A percentile compares a stretch with the other conserved stretches of the same genome.
Evolutionary conservation across 2,888 invertebrate species (phyloP).

Genomic region (Aphodius granarius): DNA sequence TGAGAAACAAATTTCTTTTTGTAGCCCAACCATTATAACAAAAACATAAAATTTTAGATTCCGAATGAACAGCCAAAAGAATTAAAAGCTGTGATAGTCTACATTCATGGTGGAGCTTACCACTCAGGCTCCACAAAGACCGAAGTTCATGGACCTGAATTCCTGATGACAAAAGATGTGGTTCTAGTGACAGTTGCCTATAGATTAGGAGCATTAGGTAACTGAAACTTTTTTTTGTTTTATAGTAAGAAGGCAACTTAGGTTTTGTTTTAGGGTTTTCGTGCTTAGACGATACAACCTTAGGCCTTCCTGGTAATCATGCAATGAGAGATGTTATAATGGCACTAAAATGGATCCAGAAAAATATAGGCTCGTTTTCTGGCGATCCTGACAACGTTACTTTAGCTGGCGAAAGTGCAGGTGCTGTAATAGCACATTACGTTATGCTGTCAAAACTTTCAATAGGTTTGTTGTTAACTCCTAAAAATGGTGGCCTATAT

Average conservation of each 20-base stretch:
- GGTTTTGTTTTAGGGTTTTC: conserved; percentile 55
- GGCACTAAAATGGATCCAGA: conserved; percentile 57
- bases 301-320: conserved; percentile 58
- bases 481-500: background rate
- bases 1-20: conserved; percentile 9
- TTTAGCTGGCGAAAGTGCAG: conserved; percentile 59
- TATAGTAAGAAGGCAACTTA: too few relatives aligned
- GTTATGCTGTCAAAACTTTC: conserved; percentile 56
- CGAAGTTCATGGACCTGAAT: conserved; percentile 47
- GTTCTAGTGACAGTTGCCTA: conserved; percentile 50
- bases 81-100: conserved; percentile 23
- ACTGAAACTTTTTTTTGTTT: background rate
- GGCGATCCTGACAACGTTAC: conserved; percentile 58
- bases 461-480: conserved; percentile 27
- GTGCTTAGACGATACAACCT: conserved; percentile 51
- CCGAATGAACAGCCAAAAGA: background rate
- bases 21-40: background rate
- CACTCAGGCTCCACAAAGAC: conserved; percentile 45
- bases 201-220: conserved; percentile 33
- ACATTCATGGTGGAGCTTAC: conserved; percentile 48
- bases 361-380: conserved; percentile 55
- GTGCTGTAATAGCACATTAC: conserved; percentile 55
- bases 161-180: conserved; percentile 48
- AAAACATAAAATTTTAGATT: conserved; percentile 20
- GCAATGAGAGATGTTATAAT: conserved; percentile 58